phyloP scores from a whole-genome alignment of 2,888 invertebrate genomes.

The Cosmorhoe ocellata region DNA sequence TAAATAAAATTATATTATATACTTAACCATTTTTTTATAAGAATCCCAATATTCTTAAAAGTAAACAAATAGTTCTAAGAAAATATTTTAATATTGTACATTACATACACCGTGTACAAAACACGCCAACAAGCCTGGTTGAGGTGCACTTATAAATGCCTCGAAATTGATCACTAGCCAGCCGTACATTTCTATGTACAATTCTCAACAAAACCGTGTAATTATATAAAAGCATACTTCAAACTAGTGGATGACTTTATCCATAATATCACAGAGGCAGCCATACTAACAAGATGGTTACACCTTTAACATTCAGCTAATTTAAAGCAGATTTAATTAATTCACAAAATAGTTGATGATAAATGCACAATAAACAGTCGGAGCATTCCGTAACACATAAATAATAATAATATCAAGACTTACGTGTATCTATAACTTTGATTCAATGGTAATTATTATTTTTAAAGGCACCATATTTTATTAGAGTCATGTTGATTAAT shows the following conservation, averaged over 20 bases:
- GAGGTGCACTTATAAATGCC: constrained; percentile 62
- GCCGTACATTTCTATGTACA: constrained; percentile 38
- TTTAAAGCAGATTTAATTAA: constrained; percentile 14
- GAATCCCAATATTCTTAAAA: constrained; percentile 9
- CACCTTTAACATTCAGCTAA: constrained; percentile 11
- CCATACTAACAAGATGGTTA: constrained; percentile 33
- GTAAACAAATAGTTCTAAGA: constrained; percentile 43
- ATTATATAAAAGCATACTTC: constrained; percentile 43
- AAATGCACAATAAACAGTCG: constrained; percentile 6
- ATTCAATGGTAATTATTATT: too few species aligned
- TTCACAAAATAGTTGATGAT: constrained; percentile 5
- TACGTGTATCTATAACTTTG: too few species aligned
- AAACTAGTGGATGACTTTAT: constrained; percentile 43
- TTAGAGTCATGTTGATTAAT: too few species aligned
- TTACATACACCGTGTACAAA: constrained; percentile 66
- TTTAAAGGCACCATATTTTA: too few species aligned
- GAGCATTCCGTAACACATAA: constrained; percentile 5
- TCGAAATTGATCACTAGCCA: constrained; percentile 60
- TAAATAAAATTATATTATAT: constrained; percentile 66
- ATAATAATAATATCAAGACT: not conserved
- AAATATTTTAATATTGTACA: constrained; percentile 73
- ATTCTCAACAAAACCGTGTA: constrained; percentile 42
- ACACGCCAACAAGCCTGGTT: constrained; percentile 52
- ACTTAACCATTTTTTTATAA: constrained; percentile 31
- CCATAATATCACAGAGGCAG: constrained; percentile 63